Evolutionary conservation across 2,888 invertebrate genomes (phyloP), one percentile per base, ranked within the genome.

Genomic region (Imbricaverruca yamaguchii): DNA sequence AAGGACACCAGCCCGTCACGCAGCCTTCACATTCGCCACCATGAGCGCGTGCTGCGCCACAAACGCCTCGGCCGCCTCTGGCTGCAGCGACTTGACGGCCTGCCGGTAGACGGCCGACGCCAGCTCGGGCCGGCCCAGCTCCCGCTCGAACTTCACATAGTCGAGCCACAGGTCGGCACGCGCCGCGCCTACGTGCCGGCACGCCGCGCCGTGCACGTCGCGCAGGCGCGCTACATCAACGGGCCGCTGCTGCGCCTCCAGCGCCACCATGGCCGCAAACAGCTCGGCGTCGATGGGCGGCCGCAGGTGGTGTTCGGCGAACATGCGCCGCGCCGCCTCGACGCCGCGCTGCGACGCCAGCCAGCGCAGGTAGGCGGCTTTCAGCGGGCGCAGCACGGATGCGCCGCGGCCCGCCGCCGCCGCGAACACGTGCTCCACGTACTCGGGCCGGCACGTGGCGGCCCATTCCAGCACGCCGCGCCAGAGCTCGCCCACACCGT

Each of bases 111-210:
- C 87, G 4, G 88, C 86, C 0, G 90, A 88, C 61, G 90, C 89
- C 82, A 88, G 88, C 84, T 90, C 89, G 0, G 90, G 87, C 83
- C 91, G 90, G 8, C 92, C 92, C 84, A 89, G 87, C 83, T 90
- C 89, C 82, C 90, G 89, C 89, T 93, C 93, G 87, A 93, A 92
- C 83, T 89, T 88, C 81, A 94, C 90, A 85, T 91, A 92, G 84
- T 93, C 90, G 84, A 92, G 88, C 94, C 94, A 95, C 23, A 94
- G 88, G 83, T 91, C 90, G 23, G 23, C 23, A 2, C 25, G 11
- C 8, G 23, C 79, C 7, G 57, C 23, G 11, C 79, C 79, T 13
- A 59, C 79, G 79, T 79, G 79, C 6, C 79, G 57, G 15, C 23
- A 23, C 23, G 79, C 79, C 1, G 57, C 23, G 23, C 57, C 21